Conservation (phyloP, 2,888 invertebrate species). For the Pachymerium ferrugineum region DNA sequence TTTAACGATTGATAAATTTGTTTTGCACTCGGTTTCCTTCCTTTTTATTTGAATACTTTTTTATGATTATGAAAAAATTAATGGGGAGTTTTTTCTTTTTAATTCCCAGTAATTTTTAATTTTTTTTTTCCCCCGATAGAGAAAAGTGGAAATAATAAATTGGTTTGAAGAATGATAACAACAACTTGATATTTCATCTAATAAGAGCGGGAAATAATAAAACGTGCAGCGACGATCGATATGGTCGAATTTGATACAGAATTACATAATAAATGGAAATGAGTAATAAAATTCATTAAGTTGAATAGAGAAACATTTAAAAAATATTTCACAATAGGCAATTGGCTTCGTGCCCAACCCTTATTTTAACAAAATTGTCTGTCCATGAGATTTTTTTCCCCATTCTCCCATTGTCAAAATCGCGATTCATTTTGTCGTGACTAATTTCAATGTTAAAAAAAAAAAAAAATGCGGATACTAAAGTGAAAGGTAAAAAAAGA, state of each 20-base stretch:
- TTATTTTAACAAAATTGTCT: background rate
- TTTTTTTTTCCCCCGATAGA: too few relatives aligned
- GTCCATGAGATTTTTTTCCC: too few relatives aligned
- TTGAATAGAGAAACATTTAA: constrained; percentile 10
- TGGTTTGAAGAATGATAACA: too few relatives aligned
- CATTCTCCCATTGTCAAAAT: background rate
- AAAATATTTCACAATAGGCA: constrained; percentile 5
- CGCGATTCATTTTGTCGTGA: background rate
- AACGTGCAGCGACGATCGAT: too few relatives aligned
- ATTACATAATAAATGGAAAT: constrained; percentile 22
- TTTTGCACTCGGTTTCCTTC: background rate
- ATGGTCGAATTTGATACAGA: background rate
- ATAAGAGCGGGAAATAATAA: too few relatives aligned
- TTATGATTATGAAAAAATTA: background rate
- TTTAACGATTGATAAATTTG: constrained; percentile 27
- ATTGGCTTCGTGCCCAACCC: background rate
- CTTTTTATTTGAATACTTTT: background rate
- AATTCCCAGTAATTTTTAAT: too few relatives aligned
- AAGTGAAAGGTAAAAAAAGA: background rate
- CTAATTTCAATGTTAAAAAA: background rate
- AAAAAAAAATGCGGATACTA: background rate
- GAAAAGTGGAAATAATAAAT: too few relatives aligned
- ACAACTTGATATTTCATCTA: too few relatives aligned
- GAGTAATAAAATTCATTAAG: constrained; percentile 22
- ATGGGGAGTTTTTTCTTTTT: too few relatives aligned